phyloP scores from a whole-genome alignment of 2,888 invertebrate genomes.

The Melanotus villosus region DNA sequence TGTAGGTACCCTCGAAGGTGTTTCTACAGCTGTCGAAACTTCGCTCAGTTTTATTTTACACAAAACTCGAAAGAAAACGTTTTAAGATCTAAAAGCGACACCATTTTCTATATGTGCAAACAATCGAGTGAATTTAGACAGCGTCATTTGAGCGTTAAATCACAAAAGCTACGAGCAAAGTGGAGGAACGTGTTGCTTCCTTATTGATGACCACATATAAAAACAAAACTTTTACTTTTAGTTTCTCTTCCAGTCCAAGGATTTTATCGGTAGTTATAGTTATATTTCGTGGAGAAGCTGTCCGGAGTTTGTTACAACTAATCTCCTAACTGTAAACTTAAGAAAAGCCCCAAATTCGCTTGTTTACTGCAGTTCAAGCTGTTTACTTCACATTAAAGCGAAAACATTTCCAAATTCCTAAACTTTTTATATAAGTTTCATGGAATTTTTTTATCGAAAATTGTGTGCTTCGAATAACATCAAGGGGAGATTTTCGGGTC shows the following conservation, averaged over 20 bases:
- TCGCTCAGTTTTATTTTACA: too few relatives aligned
- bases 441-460: too few relatives aligned
- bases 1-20: too few relatives aligned
- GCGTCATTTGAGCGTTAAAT: background rate
- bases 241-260: background rate
- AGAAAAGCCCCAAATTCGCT: background rate
- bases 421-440: too few relatives aligned
- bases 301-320: background rate
- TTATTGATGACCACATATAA: background rate
- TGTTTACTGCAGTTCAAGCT: too few relatives aligned
- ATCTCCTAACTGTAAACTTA: background rate
- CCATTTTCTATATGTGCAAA: conserved; percentile 1
- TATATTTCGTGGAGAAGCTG: background rate
- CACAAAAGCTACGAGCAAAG: conserved; percentile 1
- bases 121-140: background rate
- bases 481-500: too few relatives aligned
- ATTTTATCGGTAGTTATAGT: background rate
- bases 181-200: background rate
- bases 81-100: background rate
- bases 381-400: too few relatives aligned
- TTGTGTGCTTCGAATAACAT: too few relatives aligned
- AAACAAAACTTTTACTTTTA: background rate
- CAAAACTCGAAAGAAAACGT: too few relatives aligned
- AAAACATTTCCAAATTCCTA: too few relatives aligned
- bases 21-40: too few relatives aligned